Conservation (phyloP, 2,113 vertebrate species). For the Myotis lucifugus region DNA sequence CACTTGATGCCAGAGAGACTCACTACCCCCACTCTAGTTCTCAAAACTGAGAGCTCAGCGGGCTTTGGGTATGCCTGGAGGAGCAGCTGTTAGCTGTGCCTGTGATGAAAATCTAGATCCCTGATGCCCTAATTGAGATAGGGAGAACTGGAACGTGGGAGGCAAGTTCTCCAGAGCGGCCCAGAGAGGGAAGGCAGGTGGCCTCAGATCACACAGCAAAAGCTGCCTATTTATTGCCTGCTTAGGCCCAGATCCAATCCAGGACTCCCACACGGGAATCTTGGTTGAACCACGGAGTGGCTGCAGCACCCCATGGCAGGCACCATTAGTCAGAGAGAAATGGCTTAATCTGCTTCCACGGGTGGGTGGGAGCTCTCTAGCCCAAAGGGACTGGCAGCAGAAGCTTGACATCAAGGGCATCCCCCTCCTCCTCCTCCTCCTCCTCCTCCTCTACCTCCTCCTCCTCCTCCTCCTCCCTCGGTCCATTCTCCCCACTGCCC, state of each 20-base stretch:
- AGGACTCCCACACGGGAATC: background rate
- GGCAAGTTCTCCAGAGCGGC: background rate
- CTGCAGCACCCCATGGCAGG: background rate
- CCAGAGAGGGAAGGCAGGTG: conserved; percentile 2
- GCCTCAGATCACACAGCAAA: conserved; percentile 18
- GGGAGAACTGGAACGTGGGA: background rate
- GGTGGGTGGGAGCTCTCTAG: background rate
- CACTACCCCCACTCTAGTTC: background rate
- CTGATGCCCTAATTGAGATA: background rate
- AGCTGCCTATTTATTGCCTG: background rate
- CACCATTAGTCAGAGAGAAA: background rate
- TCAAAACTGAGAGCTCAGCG: background rate
- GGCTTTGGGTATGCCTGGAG: background rate
- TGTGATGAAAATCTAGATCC: background rate
- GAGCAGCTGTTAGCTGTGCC: background rate
- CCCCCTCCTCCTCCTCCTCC: no score
- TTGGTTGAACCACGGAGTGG: background rate
- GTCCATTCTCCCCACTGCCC: background rate
- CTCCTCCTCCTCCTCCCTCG: background rate
- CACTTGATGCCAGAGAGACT: background rate
- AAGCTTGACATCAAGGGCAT: background rate
- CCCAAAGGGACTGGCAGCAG: background rate
- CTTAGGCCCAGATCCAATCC: background rate
- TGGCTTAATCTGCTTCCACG: background rate
- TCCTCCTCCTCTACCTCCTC: no score